Base-by-base conservation (phyloP, 2,113 vertebrate genomes). In the Eolophus roseicapilla region DNA sequence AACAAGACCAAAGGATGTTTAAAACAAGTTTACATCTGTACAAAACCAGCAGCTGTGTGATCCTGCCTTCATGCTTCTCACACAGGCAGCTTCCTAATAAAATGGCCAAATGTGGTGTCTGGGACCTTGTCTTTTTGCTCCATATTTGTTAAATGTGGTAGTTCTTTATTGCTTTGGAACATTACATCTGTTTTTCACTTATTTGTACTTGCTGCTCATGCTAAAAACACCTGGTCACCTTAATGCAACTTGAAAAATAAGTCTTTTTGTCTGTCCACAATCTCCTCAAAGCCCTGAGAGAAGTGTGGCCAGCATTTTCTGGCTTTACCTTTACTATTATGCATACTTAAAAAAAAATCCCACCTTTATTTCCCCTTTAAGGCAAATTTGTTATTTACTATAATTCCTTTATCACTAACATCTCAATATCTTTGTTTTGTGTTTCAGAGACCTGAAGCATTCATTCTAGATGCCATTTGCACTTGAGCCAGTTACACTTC, bases 371-470 rank as follows among this genome's bases (percentile, higher is more conserved):
- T 17, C 17, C 10, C 14, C 17, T 81, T 41, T 39, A 60, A 83
- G 41, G 28, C 3, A 43, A 37, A 82, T 55, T 10, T 75, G 35
- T 55, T 2, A 18, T 43, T 70, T 46, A 7, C 62, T 76, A 0
- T 65, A 57, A 43, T 88, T 87, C 37, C 33, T 67, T 20, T 59
- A 10, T 65, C 29, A 35, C 55, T 91, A 39, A 85, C 37, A 77
- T 75, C 47, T 49, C 20, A 11, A 0, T 83, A 9, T 82, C 24
- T 86, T 89, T 65, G 20, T 28, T 73, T 69, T 71, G 35, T 37
- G 2, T 95, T 93, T 80, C 94, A 96, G 96, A 90, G 17, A 64
- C 29, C 75, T 59, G 83, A 89, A 80, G 55, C 57, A 28, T 71
- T 85, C 21, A 6, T 82, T 77, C 78, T 50, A 74, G 74, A 88